Percentiles rank a stretch among this genome's conserved stretches.
These are phyloP conservation scores for Dicycla oo DNA, from an alignment of 2,888 invertebrate genomes.

Conservation along the genomic window DNA sequence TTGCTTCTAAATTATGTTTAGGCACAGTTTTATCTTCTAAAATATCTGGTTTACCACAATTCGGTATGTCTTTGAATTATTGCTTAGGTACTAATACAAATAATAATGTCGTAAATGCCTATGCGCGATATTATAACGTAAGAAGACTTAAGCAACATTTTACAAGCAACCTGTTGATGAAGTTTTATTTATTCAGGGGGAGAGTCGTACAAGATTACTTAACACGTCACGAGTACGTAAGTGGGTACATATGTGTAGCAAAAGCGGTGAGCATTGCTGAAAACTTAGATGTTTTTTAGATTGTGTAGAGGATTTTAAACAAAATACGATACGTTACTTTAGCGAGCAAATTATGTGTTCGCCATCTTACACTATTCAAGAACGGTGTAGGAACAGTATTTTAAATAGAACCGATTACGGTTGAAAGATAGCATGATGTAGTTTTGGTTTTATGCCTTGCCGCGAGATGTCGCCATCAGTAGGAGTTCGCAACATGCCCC, in stretches of 20 bases:
- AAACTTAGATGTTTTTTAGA: too few relatives aligned
- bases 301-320: too few relatives aligned
- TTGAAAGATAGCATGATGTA: too few relatives aligned
- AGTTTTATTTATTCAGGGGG: conserved; percentile 33
- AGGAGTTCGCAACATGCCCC: neutral
- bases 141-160: conserved; percentile 6
- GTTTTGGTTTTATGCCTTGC: too few relatives aligned
- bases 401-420: too few relatives aligned
- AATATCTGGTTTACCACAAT: too few relatives aligned
- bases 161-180: conserved; percentile 43
- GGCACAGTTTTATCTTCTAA: neutral
- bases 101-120: neutral
- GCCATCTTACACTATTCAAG: too few relatives aligned
- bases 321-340: too few relatives aligned
- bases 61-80: neutral
- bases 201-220: neutral
- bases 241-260: neutral
- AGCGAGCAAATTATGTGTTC: too few relatives aligned
- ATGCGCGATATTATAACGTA: neutral
- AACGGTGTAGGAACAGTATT: too few relatives aligned
- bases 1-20: neutral
- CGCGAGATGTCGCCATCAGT: too few relatives aligned
- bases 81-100: neutral
- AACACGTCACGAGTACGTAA: neutral
- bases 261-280: too few relatives aligned